Percentiles rank a stretch among this genome's conserved stretches.
These are phyloP conservation scores for Thymelicus lineola DNA, from an alignment of 2,888 invertebrate species.

Conservation along the genomic window DNA sequence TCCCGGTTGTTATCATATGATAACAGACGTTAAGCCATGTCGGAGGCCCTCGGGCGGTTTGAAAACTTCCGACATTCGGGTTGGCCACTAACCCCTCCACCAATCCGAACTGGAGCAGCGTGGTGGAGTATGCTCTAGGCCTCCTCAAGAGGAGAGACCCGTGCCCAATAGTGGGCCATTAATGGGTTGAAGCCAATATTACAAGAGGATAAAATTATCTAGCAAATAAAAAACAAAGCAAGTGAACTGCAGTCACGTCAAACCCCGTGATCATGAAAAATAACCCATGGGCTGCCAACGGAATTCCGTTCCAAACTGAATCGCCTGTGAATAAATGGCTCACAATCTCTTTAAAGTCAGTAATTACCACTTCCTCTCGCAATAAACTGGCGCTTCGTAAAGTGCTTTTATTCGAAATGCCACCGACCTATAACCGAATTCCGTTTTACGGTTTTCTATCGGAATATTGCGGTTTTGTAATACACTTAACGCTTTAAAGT, in stretches of 20 bases:
- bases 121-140: too few species aligned
- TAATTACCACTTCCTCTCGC: conserved; percentile 39
- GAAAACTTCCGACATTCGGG: too few species aligned
- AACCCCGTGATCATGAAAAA: conserved; percentile 3
- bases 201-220: too few species aligned
- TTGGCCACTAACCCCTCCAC: too few species aligned
- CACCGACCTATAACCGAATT: conserved; percentile 35
- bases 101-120: too few species aligned
- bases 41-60: too few species aligned
- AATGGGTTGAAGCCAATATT: too few species aligned
- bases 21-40: too few species aligned
- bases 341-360: conserved; percentile 36
- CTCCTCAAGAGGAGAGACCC: too few species aligned
- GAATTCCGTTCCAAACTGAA: conserved; percentile 32
- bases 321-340: conserved; percentile 32
- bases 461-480: conserved; percentile 20
- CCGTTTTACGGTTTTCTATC: conserved; percentile 23
- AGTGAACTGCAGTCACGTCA: conserved; percentile 10
- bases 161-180: too few species aligned
- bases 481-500: conserved; percentile 10
- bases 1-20: too few species aligned
- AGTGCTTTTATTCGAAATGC: conserved; percentile 36
- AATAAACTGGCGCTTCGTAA: conserved; percentile 35
- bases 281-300: conserved; percentile 21
- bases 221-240: background rate